These are phyloP conservation scores for Trachymyrmex septentrionalis DNA, from an alignment of 1,140 invertebrate species.

Conservation along the genomic window DNA sequence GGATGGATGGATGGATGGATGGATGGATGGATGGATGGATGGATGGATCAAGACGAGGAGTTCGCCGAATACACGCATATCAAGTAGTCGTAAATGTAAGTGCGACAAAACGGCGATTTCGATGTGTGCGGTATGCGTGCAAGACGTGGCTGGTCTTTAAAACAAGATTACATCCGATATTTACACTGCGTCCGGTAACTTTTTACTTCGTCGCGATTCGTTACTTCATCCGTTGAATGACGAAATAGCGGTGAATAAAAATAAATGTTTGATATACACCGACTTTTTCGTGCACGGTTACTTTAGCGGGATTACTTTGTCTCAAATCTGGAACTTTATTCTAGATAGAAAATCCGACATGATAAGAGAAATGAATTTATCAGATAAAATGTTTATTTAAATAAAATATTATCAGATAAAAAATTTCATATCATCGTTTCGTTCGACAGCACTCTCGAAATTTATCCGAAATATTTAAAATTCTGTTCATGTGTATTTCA, in stretches of 20 bases:
- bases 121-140: background rate
- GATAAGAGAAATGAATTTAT: background rate
- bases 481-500: background rate
- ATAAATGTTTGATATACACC: background rate
- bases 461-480: background rate
- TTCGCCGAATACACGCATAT: background rate
- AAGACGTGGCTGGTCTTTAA: background rate
- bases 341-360: background rate
- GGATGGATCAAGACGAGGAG: constrained; percentile 23
- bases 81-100: background rate
- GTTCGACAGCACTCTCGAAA: background rate
- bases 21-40: background rate
- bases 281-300: background rate
- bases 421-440: background rate
- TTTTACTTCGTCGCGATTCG: background rate
- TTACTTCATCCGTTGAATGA: background rate
- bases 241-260: constrained; percentile 30
- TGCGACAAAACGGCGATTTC: background rate
- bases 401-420: background rate
- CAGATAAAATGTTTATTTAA: constrained; percentile 10
- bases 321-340: background rate
- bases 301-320: background rate
- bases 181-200: constrained; percentile 4
- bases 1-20: constrained; percentile 3
- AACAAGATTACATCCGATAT: background rate